Base-by-base conservation (phyloP, 2,113 vertebrate species). In the Mastomys natalensis region DNA sequence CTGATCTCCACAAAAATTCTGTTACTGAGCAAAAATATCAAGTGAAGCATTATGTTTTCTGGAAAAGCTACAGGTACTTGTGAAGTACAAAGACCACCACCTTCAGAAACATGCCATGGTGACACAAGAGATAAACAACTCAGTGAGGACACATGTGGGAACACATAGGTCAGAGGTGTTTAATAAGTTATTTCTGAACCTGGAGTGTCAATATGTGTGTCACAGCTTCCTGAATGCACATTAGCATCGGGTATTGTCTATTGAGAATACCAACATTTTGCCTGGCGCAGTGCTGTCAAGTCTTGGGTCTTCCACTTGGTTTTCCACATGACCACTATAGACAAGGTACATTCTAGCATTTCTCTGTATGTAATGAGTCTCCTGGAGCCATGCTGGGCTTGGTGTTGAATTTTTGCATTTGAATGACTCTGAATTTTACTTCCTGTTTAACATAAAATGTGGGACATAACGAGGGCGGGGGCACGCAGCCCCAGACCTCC, bases 331-430 rank as follows among this genome's bases (percentile, higher is more conserved):
- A 66, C 45, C 40, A 81, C 8, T 34, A 5, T 26, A 2, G 29
- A 16, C n/a, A 45, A 74, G 9, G 10, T 40, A 22, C 7, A 29
- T 21, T 5, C n/a, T 1, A 16, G 22, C 7, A 24, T 55, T 76
- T 92, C 62, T 66, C 19, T 21, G 8, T n/a, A 29, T 19, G 19
- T 45, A 62, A 31, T 51, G 70, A 43, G 40, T 40, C 34, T 60
- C 58, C 11, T 6, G 8, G 1, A 22, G 21, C 2, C 24, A 5
- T 4, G 0, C 5, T 51, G 26, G 16, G 19, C 0, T 29, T 31
- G 80, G n/a, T 13, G 31, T 15, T 11, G 24, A 22, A 4, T 15
- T 1, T 53, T 34, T 21, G 15, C 43, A 11, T 66, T 64, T 48
- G 29, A 22, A 13, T 7, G 29, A 2, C 17, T 51, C 10, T 2